Evolutionary conservation across 2,888 invertebrate genomes (phyloP), one percentile per base, ranked within the genome.

Genomic region (Eurytoma californica): DNA sequence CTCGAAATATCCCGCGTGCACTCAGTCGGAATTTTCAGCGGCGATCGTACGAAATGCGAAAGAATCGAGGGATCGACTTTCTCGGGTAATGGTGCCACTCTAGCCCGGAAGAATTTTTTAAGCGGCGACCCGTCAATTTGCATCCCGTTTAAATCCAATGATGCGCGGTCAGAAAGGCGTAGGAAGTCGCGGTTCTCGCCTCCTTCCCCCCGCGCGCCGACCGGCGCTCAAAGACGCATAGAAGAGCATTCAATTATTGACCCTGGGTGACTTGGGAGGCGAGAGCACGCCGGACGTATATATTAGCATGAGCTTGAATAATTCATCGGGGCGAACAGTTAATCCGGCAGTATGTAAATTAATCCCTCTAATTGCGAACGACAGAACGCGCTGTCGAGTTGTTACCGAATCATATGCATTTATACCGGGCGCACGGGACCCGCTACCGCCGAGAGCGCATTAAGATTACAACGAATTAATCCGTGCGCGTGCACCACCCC

Each of bases 301-400:
- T 83, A 88, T 88, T 89, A 88, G 87, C 88, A 88, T 89, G 83
- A 79, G 82, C 82, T 82, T 89, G 89, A 89, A 89, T 89, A 86
- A 89, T 89, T 87, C 88, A 89, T 89, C 82, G 83, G 74, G 83
- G 84, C 51, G 55, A 68, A 85, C 85, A 84, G 87, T 88, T 87
- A 88, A 88, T 89, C 87, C 87, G 83, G 85, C 84, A 85, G 86
- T 87, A 89, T 89, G 88, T 87, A 88, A 88, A 89, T 88, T 88
- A 88, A 88, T 88, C 86, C 83, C 86, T 86, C 87, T 87, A 89
- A 89, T 89, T 89, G 87, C 87, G 83, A 87, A 81, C 85, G 86
- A 86, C 86, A 86, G 86, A 78, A 80, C 77, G 75, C 57, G 65
- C 72, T 67, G 76, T 80, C 80, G 80, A 70, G 63, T 74, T 60